A percentile compares a stretch with the other conserved stretches of the same genome.
Conservation (phyloP, 2,888 invertebrate species). For the Ectobius pallidus region DNA sequence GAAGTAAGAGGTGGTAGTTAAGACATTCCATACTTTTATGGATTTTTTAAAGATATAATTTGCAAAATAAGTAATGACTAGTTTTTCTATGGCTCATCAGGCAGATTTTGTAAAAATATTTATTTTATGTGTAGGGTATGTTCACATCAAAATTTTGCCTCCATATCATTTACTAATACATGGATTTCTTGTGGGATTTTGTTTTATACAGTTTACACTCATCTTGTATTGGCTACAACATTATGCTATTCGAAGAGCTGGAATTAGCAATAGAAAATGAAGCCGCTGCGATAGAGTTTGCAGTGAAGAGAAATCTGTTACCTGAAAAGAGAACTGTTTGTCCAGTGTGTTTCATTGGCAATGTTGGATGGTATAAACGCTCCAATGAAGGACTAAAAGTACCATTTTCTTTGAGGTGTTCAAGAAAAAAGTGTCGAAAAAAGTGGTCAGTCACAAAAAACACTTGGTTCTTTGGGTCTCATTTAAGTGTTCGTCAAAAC, state of each 20-base stretch:
- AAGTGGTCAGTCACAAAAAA: slow-evolving; percentile 40
- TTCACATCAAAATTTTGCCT: no score
- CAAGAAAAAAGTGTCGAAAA: slow-evolving; percentile 37
- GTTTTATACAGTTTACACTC: no score
- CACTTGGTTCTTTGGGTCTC: slow-evolving; percentile 40
- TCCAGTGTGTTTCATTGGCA: slow-evolving; percentile 32
- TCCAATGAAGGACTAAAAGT: slow-evolving; percentile 38
- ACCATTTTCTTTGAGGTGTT: slow-evolving; percentile 37
- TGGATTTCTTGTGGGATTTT: no score
- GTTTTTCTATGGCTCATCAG: no score
- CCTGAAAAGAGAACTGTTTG: slow-evolving; percentile 33
- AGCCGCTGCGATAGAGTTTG: slow-evolving; percentile 34
- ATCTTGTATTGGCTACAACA: no score
- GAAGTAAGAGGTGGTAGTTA: no score
- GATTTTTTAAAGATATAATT: no score
- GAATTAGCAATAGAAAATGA: slow-evolving; percentile 34
- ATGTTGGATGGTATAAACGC: slow-evolving; percentile 39
- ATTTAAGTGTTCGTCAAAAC: slow-evolving; percentile 35
- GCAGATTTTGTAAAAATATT: no score
- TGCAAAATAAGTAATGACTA: no score
- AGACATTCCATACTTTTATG: no score
- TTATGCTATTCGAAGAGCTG: slow-evolving; percentile 35
- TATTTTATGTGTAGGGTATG: no score
- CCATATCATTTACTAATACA: no score
- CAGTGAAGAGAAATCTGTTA: slow-evolving; percentile 32